Evolutionary conservation across 2,888 invertebrate genomes (phyloP), one percentile per base, ranked within the genome.

Genomic region (Nemapogon koenigi): DNA sequence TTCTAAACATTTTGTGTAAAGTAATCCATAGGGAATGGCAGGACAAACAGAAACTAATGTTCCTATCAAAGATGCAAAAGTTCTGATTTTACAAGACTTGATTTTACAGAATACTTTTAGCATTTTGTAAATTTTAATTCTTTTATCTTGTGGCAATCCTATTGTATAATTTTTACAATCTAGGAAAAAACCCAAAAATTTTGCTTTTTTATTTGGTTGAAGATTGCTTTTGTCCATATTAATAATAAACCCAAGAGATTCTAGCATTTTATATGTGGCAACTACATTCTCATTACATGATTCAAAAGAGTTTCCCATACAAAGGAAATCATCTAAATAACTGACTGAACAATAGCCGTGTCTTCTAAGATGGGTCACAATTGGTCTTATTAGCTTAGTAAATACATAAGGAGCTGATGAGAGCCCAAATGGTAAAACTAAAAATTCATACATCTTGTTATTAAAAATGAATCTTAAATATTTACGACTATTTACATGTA

Each of bases 241-340:
- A 22, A 22, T 8, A 22, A 8, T 22, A 22, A 6, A 22, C 8
- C 22, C 22, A 7, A 22, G 8, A 22, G 6, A 22, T 22, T 22
- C 22, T 22, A 22, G 8, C 6, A 22, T 6, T 22, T 22, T 22
- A 7, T 7, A 22, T 7, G 22, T 22, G 6, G 6, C 22, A 6
- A 6, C 8, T 22, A 22, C 6, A 22, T 22, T 22, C 8, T 22
- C 8, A 8, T 7, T 6, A 8, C 22, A 22, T 22, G 6, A 6
- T 8, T 22, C 22, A 22, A 22, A 22, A 22, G 6, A 7, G 22
- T 22, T 22, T 7, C 22, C 11, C n/a, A 28, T 10, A 28, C 28
- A 28, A 22, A 33, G 19, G 19, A 18, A 33, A 19, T 33, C 33
- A 33, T 33, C 33, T 19, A 33, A 33, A 10, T 36, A 36, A 26